These are phyloP conservation scores for Calycopis cecrops DNA, from an alignment of 1,140 invertebrate species.

Conservation along the genomic window DNA sequence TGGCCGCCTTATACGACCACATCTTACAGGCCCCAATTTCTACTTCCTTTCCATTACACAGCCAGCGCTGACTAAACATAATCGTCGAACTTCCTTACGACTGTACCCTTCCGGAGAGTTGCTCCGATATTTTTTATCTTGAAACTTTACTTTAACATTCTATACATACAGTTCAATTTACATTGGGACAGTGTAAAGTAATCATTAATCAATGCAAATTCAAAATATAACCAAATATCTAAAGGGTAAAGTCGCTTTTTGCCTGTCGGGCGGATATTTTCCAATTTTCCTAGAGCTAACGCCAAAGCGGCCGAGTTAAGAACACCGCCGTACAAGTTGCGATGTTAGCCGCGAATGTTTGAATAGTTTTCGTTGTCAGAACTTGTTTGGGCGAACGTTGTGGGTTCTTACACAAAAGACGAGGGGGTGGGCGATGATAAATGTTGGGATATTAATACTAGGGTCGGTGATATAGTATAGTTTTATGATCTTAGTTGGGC, in stretches of 20 bases:
- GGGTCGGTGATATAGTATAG: constrained; percentile 56
- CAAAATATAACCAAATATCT: constrained; percentile 28
- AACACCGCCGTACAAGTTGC: constrained; percentile 66
- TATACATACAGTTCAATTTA: constrained; percentile 31
- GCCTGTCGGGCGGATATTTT: constrained; percentile 33
- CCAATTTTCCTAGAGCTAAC: constrained; percentile 68
- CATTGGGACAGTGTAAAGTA: constrained; percentile 24
- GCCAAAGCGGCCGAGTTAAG: constrained; percentile 68
- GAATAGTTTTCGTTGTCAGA: constrained; percentile 62
- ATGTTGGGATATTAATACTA: constrained; percentile 63
- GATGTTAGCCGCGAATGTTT: constrained; percentile 60
- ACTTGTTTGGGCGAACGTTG: constrained; percentile 62
- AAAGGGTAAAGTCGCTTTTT: constrained; percentile 33
- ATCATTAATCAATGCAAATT: constrained; percentile 25
- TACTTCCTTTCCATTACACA: constrained; percentile 74
- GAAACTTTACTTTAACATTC: constrained; percentile 34
- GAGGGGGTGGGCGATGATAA: constrained; percentile 61
- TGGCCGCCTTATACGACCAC: constrained; percentile 68
- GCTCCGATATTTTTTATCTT: constrained; percentile 28
- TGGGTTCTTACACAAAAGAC: constrained; percentile 68
- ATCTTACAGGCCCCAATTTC: constrained; percentile 73
- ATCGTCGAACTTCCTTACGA: constrained; percentile 74
- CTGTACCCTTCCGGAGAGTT: constrained; percentile 67
- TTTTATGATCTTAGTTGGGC: constrained; percentile 73
- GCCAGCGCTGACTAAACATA: constrained; percentile 71